phyloP scores from a whole-genome alignment of 2,888 invertebrate genomes.

The Dolomedes plantarius region DNA sequence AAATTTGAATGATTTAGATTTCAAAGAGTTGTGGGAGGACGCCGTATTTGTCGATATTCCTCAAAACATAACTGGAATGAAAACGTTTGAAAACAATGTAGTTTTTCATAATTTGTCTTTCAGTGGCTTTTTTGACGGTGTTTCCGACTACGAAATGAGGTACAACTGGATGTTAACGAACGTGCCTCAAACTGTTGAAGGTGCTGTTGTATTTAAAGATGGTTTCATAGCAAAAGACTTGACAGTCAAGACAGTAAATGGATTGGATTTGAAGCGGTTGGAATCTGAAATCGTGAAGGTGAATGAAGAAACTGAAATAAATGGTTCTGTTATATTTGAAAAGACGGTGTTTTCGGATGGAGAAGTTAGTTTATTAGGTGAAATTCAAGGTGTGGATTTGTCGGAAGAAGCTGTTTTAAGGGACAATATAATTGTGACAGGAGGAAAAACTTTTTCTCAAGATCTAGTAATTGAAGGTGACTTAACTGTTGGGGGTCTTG shows the following conservation, averaged over 20 bases:
- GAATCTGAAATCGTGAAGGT: slow-evolving; percentile 55
- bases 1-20: slow-evolving; percentile 57
- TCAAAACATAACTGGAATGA: slow-evolving; percentile 54
- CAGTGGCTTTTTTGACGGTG: slow-evolving; percentile 55
- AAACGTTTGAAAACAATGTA: slow-evolving; percentile 38
- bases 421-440: slow-evolving; percentile 39
- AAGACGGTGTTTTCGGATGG: slow-evolving; percentile 37
- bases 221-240: slow-evolving; percentile 37
- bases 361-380: slow-evolving; percentile 54
- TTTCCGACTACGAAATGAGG: slow-evolving; percentile 59
- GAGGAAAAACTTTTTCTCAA: slow-evolving; percentile 43
- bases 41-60: slow-evolving; percentile 60
- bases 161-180: slow-evolving; percentile 67
- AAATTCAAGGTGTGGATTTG: slow-evolving; percentile 67
- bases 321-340: slow-evolving; percentile 38
- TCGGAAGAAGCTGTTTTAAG: slow-evolving; percentile 64
- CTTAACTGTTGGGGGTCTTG: slow-evolving; percentile 44
- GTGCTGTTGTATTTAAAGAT: slow-evolving; percentile 37
- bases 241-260: slow-evolving; percentile 36
- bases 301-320: slow-evolving; percentile 38
- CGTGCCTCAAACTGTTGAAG: slow-evolving; percentile 45
- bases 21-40: slow-evolving; percentile 54
- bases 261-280: slow-evolving; percentile 39
- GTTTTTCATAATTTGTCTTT: slow-evolving; percentile 45
- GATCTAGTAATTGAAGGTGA: slow-evolving; percentile 33